Evolutionary conservation across 2,888 invertebrate genomes (phyloP).

Genomic region (Caenorhabditis japonica): DNA sequence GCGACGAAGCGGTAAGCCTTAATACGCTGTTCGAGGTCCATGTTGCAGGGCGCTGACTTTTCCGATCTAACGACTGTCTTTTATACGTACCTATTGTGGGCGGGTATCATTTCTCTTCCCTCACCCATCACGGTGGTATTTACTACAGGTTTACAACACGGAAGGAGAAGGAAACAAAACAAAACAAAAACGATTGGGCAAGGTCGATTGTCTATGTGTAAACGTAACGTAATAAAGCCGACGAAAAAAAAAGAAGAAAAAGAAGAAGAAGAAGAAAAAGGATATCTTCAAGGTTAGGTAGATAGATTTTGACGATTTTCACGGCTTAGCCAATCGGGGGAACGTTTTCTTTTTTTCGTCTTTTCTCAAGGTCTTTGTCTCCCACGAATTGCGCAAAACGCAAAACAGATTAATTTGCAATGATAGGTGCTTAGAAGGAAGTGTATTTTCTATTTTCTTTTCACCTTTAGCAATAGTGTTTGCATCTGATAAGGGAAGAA

Average conservation of each 20-base stretch:
- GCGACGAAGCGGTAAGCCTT: slow-evolving; percentile 57
- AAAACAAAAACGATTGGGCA: slow-evolving; percentile 5
- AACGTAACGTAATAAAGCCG: background rate
- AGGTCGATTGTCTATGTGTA: slow-evolving; percentile 7
- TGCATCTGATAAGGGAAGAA: too few relatives aligned
- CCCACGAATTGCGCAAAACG: too few relatives aligned
- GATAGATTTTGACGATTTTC: too few relatives aligned
- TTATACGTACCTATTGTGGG: background rate
- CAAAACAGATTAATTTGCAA: background rate
- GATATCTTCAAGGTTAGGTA: too few relatives aligned
- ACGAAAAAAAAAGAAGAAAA: background rate
- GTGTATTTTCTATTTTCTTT: too few relatives aligned
- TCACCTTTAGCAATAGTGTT: too few relatives aligned
- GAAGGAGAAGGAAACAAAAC: background rate
- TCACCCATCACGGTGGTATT: too few relatives aligned
- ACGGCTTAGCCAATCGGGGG: too few relatives aligned
- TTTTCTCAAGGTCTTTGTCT: slow-evolving; percentile 5
- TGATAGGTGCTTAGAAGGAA: slow-evolving; percentile 2
- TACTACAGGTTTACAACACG: background rate
- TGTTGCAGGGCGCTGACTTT: slow-evolving; percentile 20
- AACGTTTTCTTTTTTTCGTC: too few relatives aligned
- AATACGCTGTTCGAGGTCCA: slow-evolving; percentile 50
- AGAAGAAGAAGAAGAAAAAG: too few relatives aligned
- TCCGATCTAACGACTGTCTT: background rate
- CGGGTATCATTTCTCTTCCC: too few relatives aligned